phyloP scores from a whole-genome alignment of 2,888 invertebrate species.

The Caenorhabditis sp. region DNA sequence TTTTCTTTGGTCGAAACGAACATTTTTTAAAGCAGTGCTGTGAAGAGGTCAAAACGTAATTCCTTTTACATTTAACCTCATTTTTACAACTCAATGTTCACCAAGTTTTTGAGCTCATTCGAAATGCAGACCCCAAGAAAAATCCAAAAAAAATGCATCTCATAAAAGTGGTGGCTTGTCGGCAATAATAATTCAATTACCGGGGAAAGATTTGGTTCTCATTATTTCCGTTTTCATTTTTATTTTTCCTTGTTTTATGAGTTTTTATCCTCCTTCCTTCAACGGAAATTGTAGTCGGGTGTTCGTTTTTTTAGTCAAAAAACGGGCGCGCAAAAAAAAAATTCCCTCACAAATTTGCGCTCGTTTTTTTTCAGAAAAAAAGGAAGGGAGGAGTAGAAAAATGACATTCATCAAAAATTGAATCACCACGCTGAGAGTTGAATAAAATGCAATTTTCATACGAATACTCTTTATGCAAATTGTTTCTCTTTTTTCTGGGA shows the following conservation, averaged over 20 bases:
- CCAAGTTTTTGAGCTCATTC: too few species aligned
- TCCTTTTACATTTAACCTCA: too few species aligned
- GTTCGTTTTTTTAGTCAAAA: too few species aligned
- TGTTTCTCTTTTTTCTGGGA: background rate
- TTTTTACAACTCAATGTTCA: too few species aligned
- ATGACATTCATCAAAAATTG: conserved; percentile 1
- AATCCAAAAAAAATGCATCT: background rate
- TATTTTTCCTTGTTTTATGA: background rate
- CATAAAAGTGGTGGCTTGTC: background rate
- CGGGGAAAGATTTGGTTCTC: background rate
- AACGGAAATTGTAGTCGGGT: too few species aligned
- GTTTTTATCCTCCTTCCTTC: too few species aligned
- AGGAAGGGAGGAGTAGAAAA: background rate
- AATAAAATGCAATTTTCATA: background rate
- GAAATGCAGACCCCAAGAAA: background rate
- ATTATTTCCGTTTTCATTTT: background rate
- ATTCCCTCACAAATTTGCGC: too few species aligned
- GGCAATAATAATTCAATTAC: background rate
- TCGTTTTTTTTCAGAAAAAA: too few species aligned
- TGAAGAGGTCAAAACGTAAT: too few species aligned
- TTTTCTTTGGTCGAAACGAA: too few species aligned
- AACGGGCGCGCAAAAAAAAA: too few species aligned
- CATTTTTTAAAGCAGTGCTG: too few species aligned
- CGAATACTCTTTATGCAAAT: background rate
- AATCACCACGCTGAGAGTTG: background rate